Conservation (phyloP, 1,140 invertebrate species). For the Euglossa dilemma region DNA sequence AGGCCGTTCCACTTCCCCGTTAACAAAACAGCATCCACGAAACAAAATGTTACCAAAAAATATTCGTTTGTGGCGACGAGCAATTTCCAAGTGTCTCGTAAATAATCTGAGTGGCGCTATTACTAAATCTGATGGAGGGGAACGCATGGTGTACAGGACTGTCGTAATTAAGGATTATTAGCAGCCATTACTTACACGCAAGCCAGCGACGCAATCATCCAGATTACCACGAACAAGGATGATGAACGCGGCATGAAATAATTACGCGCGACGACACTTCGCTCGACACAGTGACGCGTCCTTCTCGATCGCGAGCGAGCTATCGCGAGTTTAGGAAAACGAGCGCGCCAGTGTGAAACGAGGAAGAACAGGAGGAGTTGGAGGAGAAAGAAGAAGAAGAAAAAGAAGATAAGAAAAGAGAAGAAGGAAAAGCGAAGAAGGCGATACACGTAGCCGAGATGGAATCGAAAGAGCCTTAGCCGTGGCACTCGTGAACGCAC, state of each 20-base stretch:
- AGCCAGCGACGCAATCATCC: slow-evolving; percentile 20
- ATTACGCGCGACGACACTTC: neutral
- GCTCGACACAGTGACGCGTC: neutral
- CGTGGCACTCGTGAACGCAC: slow-evolving; percentile 49
- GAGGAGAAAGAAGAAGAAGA: neutral
- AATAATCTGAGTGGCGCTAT: slow-evolving; percentile 9
- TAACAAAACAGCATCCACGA: neutral
- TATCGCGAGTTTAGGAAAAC: neutral
- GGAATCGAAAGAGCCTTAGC: slow-evolving; percentile 34
- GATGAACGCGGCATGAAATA: slow-evolving; percentile 13
- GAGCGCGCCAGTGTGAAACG: neutral
- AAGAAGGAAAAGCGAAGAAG: neutral
- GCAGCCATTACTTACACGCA: slow-evolving; percentile 12
- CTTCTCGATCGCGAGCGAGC: neutral
- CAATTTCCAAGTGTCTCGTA: neutral
- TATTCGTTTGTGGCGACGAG: too few relatives aligned
- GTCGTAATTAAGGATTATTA: slow-evolving; percentile 37
- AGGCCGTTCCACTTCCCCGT: too few relatives aligned
- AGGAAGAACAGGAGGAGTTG: neutral
- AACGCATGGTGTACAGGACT: too few relatives aligned
- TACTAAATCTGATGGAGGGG: neutral
- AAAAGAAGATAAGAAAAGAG: too few relatives aligned
- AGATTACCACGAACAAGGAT: slow-evolving; percentile 7
- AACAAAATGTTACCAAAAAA: neutral
- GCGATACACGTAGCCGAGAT: slow-evolving; percentile 11